Evolutionary conservation across 2,797 vertebrate species (phyloP).

Genomic region (Staurois parvus): DNA sequence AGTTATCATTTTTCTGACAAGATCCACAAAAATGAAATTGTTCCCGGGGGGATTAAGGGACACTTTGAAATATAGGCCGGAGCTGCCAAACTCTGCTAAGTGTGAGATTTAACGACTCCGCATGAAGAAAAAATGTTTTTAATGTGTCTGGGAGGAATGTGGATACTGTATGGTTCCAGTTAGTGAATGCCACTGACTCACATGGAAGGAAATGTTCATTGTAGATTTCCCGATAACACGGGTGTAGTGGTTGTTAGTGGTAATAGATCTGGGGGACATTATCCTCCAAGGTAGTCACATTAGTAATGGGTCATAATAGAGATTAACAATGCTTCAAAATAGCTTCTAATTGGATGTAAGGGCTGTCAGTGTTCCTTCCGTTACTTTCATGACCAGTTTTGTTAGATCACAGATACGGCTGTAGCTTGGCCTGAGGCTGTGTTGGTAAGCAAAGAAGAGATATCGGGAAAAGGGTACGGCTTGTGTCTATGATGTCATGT

Average conservation of each 20-base stretch:
- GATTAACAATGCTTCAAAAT: constrained; percentile 62
- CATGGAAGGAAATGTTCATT: constrained; percentile 27
- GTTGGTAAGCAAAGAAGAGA: background rate
- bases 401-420: constrained; percentile 33
- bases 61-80: no score
- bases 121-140: no score
- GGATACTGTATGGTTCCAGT: constrained; percentile 38
- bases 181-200: constrained; percentile 2
- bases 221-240: background rate
- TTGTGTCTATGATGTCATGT: constrained; percentile 44
- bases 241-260: constrained; percentile 20
- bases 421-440: constrained; percentile 23
- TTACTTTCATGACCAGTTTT: constrained; percentile 7
- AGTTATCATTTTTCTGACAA: constrained; percentile 5
- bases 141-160: background rate
- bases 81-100: no score
- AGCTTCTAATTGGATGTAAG: constrained; percentile 56
- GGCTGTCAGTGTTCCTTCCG: constrained; percentile 33
- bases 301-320: constrained; percentile 64
- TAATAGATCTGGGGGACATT: constrained; percentile 35
- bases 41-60: background rate
- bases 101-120: background rate
- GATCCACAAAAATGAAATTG: background rate
- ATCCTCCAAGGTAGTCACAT: constrained; percentile 41
- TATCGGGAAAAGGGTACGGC: constrained; percentile 7